Conservation (phyloP, 1,140 invertebrate species). For the Seison nebaliae region DNA sequence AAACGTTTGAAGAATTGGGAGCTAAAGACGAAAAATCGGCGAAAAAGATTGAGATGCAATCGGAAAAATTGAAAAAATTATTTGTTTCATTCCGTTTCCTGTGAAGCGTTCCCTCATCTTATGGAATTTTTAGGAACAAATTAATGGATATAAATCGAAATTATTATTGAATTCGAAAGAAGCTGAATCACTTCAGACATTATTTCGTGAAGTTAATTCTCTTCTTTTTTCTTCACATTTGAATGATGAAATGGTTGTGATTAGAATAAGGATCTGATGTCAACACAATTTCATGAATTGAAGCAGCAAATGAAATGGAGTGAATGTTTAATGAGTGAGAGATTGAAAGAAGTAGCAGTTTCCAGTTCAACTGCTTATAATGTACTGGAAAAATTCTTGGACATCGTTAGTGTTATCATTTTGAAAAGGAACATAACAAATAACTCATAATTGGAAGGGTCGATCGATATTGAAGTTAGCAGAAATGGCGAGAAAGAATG, state of each 20-base stretch:
- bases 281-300: conserved; percentile 22
- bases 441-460: conserved; percentile 16
- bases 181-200: conserved; percentile 2
- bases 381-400: conserved; percentile 19
- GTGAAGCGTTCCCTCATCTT: too few species aligned
- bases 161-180: not conserved
- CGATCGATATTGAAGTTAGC: conserved; percentile 22
- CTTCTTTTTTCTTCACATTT: not conserved
- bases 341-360: conserved; percentile 23
- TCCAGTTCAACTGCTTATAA: conserved; percentile 24
- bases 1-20: conserved; percentile 25
- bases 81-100: too few species aligned
- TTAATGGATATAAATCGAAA: conserved; percentile 5
- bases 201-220: not conserved
- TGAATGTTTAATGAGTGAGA: conserved; percentile 20
- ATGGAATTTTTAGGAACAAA: conserved; percentile 4
- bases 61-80: conserved; percentile 25
- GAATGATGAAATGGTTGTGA: not conserved
- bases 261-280: conserved; percentile 24
- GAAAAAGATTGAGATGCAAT: conserved; percentile 26
- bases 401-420: too few species aligned
- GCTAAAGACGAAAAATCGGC: conserved; percentile 26
- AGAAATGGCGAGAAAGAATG: conserved; percentile 27
- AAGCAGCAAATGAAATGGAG: conserved; percentile 28
- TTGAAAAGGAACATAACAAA: not conserved